Conservation (phyloP, 2,797 vertebrate genomes). For the Anas bernieri region DNA sequence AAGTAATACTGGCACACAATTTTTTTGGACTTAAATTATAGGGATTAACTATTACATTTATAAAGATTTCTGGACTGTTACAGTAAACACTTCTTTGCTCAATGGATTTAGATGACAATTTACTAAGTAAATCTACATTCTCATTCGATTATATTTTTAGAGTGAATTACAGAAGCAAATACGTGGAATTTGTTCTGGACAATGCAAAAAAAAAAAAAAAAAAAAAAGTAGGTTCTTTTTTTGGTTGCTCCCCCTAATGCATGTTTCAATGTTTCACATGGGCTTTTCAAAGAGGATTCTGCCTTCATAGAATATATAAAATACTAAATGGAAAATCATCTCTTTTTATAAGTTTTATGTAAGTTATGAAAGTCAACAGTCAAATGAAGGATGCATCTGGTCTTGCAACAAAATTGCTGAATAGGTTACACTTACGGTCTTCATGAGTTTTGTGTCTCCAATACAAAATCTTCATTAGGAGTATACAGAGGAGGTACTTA, state of each 20-base stretch:
- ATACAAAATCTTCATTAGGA: neutral
- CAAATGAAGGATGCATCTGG: neutral
- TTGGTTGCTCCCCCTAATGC: neutral
- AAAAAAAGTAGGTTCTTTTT: neutral
- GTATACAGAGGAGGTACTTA: neutral
- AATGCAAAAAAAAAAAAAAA: neutral
- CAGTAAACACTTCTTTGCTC: slow-evolving; percentile 5
- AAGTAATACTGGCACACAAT: neutral
- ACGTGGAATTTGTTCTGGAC: neutral
- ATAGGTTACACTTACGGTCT: neutral
- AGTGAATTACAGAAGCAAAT: neutral
- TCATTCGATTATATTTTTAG: neutral
- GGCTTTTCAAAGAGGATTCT: neutral
- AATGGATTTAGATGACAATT: slow-evolving; percentile 7
- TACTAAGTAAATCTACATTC: neutral
- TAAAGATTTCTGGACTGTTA: neutral
- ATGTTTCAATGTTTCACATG: neutral
- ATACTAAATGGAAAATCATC: neutral
- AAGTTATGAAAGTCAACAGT: neutral
- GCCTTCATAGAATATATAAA: neutral
- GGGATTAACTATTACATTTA: slow-evolving; percentile 1
- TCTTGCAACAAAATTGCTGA: neutral
- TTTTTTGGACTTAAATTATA: neutral
- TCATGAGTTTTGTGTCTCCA: neutral
- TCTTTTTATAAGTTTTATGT: neutral